Conservation (phyloP, 1,140 invertebrate genomes). For the Aleiodes sp. region DNA sequence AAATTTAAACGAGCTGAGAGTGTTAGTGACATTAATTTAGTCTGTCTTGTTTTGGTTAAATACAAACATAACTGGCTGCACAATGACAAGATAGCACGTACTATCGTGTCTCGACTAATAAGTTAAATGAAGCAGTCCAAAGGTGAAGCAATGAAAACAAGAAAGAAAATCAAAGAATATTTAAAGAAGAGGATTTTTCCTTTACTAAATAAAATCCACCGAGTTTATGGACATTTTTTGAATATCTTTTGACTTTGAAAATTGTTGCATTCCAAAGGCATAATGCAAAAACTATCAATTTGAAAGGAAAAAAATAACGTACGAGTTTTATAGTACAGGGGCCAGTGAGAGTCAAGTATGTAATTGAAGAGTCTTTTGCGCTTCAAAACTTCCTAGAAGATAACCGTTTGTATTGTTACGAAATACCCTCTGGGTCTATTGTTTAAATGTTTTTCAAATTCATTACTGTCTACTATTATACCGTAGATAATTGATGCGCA, state of each 20-base stretch:
- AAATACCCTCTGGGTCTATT: slow-evolving; percentile 10
- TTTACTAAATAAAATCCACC: no score
- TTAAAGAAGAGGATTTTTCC: no score
- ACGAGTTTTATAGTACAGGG: not conserved
- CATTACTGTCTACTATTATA: not conserved
- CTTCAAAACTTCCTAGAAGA: slow-evolving; percentile 13
- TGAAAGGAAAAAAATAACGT: slow-evolving; percentile 7
- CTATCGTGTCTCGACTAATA: no score
- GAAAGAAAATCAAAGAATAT: no score
- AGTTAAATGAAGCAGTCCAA: no score
- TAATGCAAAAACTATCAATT: slow-evolving; percentile 18
- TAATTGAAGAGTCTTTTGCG: slow-evolving; percentile 10
- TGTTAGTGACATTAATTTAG: not conserved
- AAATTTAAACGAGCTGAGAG: not conserved
- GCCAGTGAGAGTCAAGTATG: slow-evolving; percentile 30
- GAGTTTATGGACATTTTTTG: no score
- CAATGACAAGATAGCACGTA: no score
- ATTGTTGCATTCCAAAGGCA: not conserved
- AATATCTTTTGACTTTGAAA: no score
- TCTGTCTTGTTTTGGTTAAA: not conserved
- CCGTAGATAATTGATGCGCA: slow-evolving; percentile 17
- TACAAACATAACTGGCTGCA: not conserved
- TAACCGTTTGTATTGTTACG: slow-evolving; percentile 5
- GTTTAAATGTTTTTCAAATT: slow-evolving; percentile 8
- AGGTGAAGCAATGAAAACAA: no score